These are phyloP conservation scores for Copidosoma aretas DNA, from an alignment of 2,888 invertebrate genomes.

Conservation along the genomic window DNA sequence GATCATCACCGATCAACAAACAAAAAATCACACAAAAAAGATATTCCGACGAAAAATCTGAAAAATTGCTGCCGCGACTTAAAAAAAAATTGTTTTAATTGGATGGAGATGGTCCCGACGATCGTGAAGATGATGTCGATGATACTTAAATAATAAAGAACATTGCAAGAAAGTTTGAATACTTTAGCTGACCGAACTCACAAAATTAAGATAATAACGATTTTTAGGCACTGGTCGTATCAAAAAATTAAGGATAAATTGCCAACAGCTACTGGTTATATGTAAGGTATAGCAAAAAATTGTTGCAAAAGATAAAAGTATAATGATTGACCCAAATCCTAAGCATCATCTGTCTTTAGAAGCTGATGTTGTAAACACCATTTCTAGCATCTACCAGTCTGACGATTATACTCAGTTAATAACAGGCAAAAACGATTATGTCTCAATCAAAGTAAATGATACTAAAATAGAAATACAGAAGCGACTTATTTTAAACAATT, in stretches of 20 bases:
- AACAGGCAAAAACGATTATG: constrained; percentile 6
- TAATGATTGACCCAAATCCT: constrained; percentile 15
- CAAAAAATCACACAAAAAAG: not conserved
- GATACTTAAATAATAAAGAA: constrained; percentile 5
- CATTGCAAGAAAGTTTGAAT: no score
- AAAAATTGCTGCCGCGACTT: no score
- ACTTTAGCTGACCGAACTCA: no score
- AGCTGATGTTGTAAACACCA: no score
- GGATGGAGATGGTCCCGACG: no score
- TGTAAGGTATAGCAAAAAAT: constrained; percentile 18
- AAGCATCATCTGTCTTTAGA: no score
- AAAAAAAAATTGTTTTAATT: no score
- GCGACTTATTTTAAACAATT: not conserved
- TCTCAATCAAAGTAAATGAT: constrained; percentile 7
- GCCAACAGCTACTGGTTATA: constrained; percentile 18
- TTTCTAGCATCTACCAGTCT: no score
- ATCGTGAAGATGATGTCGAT: not conserved
- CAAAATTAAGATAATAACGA: no score
- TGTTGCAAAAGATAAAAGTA: constrained; percentile 18
- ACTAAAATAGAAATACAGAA: not conserved
- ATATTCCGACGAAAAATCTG: no score
- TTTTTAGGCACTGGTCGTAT: no score
- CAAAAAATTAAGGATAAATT: not conserved
- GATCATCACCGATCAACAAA: constrained; percentile 11
- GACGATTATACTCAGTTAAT: no score